phyloP scores from a whole-genome alignment of 2,113 vertebrate species.

The Cepphus grylle region DNA sequence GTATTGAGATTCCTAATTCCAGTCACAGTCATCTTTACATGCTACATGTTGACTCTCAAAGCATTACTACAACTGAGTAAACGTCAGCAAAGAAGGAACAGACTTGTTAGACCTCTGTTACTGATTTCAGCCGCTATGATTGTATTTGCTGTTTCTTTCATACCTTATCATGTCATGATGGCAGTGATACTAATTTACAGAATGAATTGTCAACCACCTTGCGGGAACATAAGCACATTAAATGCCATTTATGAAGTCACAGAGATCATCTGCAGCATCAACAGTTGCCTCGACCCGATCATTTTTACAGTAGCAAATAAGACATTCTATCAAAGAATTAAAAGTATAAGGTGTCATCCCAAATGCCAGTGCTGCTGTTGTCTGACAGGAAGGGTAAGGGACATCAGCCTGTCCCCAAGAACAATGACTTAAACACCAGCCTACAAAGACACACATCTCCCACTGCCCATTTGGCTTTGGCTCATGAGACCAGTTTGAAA shows the following conservation, averaged over 20 bases:
- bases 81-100: slow-evolving; percentile 7
- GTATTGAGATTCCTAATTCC: slow-evolving; percentile 75
- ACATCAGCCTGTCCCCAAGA: background rate
- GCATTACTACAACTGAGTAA: slow-evolving; percentile 60
- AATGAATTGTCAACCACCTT: slow-evolving; percentile 38
- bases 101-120: slow-evolving; percentile 66
- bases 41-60: slow-evolving; percentile 68
- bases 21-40: slow-evolving; percentile 63
- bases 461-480: background rate
- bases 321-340: slow-evolving; percentile 63
- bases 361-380: slow-evolving; percentile 11
- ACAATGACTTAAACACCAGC: background rate
- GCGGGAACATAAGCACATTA: slow-evolving; percentile 49
- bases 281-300: slow-evolving; percentile 79
- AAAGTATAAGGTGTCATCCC: slow-evolving; percentile 1
- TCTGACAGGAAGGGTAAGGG: background rate
- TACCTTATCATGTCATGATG: slow-evolving; percentile 78
- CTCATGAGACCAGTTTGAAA: background rate
- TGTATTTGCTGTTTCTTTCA: slow-evolving; percentile 76
- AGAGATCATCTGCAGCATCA: slow-evolving; percentile 76
- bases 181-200: slow-evolving; percentile 69
- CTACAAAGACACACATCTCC: background rate
- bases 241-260: slow-evolving; percentile 69
- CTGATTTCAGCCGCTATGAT: slow-evolving; percentile 74
- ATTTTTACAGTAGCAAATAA: slow-evolving; percentile 79